Evolutionary conservation across 35 echinoderm and acorn worm genomes (phyloP).

Genomic region (Holothuria glaberrima): DNA sequence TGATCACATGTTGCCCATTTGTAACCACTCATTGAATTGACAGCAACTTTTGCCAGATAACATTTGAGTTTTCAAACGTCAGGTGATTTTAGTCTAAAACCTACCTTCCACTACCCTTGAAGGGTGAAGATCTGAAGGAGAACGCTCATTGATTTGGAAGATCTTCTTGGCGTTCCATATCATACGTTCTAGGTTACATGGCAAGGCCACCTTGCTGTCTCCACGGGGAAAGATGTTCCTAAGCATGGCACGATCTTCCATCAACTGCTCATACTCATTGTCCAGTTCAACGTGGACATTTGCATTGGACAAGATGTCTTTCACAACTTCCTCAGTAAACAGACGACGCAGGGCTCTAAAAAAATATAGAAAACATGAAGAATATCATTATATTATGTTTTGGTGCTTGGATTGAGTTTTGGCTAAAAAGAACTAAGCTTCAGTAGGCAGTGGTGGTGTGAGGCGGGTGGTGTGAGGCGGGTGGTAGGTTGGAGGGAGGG

Average conservation of each 20-base stretch:
- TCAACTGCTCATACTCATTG: conserved; percentile 84
- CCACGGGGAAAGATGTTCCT: conserved; percentile 93
- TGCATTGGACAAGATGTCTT: conserved; percentile 87
- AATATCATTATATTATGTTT: no score
- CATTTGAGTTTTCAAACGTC: not conserved
- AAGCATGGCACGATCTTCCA: conserved; percentile 83
- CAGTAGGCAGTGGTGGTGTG: no score
- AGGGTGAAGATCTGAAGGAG: conserved; percentile 84
- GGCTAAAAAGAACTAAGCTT: no score
- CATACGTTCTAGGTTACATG: conserved; percentile 96
- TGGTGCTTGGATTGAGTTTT: no score
- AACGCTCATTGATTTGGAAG: conserved; percentile 90
- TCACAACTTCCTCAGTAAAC: conserved; percentile 86
- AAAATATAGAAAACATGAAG: not conserved
- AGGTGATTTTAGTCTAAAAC: not conserved
- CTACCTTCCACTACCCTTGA: conserved; percentile 85
- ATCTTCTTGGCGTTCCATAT: conserved; percentile 99
- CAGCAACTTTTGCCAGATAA: not conserved
- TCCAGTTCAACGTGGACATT: conserved; percentile 88
- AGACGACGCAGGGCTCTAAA: conserved; percentile 71
- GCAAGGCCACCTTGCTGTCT: conserved; percentile 97
- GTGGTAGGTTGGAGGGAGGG: no score
- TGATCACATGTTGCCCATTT: not conserved
- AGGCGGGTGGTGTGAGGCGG: no score
- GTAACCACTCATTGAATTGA: not conserved